phyloP scores from a whole-genome alignment of 2,888 invertebrate species.

The Apamea monoglypha region DNA sequence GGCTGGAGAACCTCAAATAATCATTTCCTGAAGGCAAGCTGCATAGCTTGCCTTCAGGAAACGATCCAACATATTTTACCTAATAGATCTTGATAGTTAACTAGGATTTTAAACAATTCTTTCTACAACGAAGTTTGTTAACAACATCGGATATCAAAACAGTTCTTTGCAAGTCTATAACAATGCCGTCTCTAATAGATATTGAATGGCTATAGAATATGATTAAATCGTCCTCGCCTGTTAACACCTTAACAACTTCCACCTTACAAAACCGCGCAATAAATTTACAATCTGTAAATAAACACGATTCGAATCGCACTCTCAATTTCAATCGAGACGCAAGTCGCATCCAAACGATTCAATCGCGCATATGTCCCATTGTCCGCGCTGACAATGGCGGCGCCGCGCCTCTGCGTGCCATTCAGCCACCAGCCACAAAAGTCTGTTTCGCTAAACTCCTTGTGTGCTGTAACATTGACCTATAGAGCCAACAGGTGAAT shows the following conservation, averaged over 20 bases:
- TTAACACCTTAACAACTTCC: constrained; percentile 32
- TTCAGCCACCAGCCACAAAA: constrained; percentile 84
- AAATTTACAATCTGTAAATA: constrained; percentile 67
- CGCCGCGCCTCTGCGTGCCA: constrained; percentile 79
- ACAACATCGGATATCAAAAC: neutral
- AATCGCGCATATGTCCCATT: constrained; percentile 87
- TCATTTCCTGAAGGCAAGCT: constrained; percentile 66
- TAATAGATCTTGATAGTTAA: neutral
- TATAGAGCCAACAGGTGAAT: constrained; percentile 89
- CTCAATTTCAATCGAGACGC: constrained; percentile 85
- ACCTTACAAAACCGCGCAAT: constrained; percentile 48
- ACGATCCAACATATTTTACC: neutral
- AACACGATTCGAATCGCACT: constrained; percentile 74
- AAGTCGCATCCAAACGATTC: constrained; percentile 82
- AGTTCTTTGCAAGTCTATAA: neutral
- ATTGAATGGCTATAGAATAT: constrained; percentile 1
- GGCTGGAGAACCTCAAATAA: constrained; percentile 68
- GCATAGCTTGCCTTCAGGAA: no score
- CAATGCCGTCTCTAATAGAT: neutral
- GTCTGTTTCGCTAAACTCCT: constrained; percentile 89
- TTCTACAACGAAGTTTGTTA: neutral
- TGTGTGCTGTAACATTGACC: constrained; percentile 89
- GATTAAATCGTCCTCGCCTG: constrained; percentile 23
- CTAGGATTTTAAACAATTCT: neutral
- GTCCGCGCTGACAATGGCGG: constrained; percentile 82